phyloP scores from a whole-genome alignment of 30 jellyfish, hydroid and myxozoan species.

The Hydra vulgaris region DNA sequence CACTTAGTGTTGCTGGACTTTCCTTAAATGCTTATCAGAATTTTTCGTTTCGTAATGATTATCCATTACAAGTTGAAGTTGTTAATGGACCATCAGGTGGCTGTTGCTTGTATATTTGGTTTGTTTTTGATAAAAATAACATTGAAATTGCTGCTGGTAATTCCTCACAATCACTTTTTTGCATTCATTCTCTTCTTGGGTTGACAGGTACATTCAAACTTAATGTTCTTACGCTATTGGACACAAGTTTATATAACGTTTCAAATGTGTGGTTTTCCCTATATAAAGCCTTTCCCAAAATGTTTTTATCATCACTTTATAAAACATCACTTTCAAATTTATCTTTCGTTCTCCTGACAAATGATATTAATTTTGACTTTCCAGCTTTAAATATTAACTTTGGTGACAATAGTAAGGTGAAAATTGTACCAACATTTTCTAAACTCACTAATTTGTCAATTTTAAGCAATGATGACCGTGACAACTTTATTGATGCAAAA shows the following conservation, averaged over 20 bases:
- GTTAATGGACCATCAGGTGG: not conserved
- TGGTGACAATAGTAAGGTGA: constrained; percentile 6
- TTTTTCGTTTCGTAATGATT: constrained; percentile 11
- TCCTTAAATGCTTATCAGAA: not conserved
- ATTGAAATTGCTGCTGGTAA: not conserved
- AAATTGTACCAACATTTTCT: not conserved
- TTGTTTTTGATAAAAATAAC: not conserved
- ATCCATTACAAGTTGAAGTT: constrained; percentile 8
- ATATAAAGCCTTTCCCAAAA: constrained; percentile 2
- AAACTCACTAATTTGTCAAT: not conserved
- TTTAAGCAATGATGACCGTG: not conserved
- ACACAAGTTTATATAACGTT: not conserved
- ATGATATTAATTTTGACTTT: not conserved
- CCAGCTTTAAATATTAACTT: not conserved
- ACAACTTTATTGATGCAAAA: not conserved
- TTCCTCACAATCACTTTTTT: not conserved
- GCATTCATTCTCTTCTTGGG: not conserved
- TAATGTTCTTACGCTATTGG: not conserved
- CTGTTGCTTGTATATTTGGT: constrained; percentile 5
- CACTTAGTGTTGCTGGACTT: not conserved
- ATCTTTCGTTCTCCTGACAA: not conserved
- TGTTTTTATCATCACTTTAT: not conserved
- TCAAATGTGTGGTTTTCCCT: not conserved
- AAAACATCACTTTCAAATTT: not conserved
- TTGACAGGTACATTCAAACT: not conserved